These are phyloP conservation scores for Apolygus lucorum DNA, from an alignment of 1,140 invertebrate species.

Conservation along the genomic window DNA sequence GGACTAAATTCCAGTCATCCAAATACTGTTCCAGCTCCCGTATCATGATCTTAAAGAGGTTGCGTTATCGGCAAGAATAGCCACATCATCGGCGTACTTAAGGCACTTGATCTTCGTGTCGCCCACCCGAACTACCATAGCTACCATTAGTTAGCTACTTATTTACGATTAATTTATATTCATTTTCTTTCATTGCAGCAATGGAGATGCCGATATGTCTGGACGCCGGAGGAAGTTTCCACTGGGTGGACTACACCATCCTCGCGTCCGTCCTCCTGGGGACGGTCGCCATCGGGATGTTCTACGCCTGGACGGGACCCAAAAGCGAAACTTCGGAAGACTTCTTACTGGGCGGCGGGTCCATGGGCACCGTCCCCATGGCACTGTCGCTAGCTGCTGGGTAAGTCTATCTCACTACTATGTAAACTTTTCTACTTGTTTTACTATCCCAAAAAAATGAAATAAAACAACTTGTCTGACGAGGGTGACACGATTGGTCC, in stretches of 20 bases:
- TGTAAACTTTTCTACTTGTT: too few relatives aligned
- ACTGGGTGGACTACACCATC: constrained; percentile 54
- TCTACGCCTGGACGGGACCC: constrained; percentile 64
- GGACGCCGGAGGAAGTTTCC: constrained; percentile 18
- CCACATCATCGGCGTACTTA: too few relatives aligned
- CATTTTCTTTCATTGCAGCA: background rate
- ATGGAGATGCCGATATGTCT: constrained; percentile 13
- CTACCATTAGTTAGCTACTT: too few relatives aligned
- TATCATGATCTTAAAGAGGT: too few relatives aligned
- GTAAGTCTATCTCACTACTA: constrained; percentile 30
- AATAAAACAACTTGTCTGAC: background rate
- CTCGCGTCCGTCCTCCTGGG: constrained; percentile 58
- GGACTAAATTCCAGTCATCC: too few relatives aligned
- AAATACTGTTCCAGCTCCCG: too few relatives aligned
- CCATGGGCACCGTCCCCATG: constrained; percentile 67
- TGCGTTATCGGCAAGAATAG: too few relatives aligned
- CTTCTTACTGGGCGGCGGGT: constrained; percentile 64
- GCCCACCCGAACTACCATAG: too few relatives aligned
- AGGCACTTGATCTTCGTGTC: too few relatives aligned
- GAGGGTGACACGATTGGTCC: too few relatives aligned
- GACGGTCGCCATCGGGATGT: constrained; percentile 69
- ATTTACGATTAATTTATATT: too few relatives aligned
- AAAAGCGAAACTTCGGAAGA: constrained; percentile 66
- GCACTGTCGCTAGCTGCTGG: constrained; percentile 63
- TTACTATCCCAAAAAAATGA: too few relatives aligned